Conservation (phyloP, 2,113 vertebrate species). For the Aspiorhynchus laticeps region DNA sequence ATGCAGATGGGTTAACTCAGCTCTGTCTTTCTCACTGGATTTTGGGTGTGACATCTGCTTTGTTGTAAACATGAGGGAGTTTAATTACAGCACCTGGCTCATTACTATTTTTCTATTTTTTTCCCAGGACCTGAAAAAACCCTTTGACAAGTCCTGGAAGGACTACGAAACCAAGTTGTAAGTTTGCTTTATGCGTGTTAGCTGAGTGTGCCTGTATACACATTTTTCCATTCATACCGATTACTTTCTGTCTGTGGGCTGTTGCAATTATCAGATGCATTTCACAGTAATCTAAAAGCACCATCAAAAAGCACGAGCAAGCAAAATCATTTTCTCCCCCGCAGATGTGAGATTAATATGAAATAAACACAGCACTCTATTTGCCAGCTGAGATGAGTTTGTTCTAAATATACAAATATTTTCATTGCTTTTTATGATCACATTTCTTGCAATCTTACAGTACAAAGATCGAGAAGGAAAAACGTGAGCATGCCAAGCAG, state of each 20-base stretch:
- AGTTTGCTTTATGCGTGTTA: conserved; percentile 60
- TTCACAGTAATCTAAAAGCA: conserved; percentile 20
- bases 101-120: background rate
- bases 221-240: background rate
- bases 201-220: background rate
- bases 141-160: conserved; percentile 98
- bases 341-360: background rate
- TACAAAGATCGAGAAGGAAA: conserved; percentile 98
- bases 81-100: background rate
- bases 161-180: conserved; percentile 98
- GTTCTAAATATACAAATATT: background rate
- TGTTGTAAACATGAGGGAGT: background rate
- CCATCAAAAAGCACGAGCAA: conserved; percentile 3
- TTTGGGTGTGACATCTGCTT: background rate
- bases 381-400: background rate
- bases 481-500: conserved; percentile 95
- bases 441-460: conserved; percentile 55
- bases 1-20: background rate
- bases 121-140: conserved; percentile 86
- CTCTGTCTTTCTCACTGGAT: background rate
- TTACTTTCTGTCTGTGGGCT: background rate
- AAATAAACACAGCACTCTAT: background rate
- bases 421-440: background rate
- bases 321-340: background rate
- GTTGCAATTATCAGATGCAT: conserved; percentile 10